Conservation (phyloP, 2,797 vertebrate genomes). For the Hippocampus kuda region DNA sequence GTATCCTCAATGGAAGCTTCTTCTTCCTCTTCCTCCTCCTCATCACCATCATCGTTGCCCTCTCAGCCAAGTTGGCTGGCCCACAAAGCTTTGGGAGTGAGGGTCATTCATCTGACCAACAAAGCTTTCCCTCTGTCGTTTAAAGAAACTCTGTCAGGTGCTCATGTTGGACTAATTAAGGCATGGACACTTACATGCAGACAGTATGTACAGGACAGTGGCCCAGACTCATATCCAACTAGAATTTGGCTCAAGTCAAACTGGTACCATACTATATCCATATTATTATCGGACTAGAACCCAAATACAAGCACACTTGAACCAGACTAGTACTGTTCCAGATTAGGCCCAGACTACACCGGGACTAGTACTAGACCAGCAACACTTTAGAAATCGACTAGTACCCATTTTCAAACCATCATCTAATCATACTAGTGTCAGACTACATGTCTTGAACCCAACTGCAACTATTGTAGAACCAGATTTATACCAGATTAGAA, state of each 20-base stretch:
- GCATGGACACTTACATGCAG: not conserved
- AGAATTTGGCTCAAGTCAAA: not conserved
- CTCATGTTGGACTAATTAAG: constrained; percentile 15
- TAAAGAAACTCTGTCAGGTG: constrained; percentile 11
- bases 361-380: too few species aligned
- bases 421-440: not conserved
- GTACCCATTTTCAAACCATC: not conserved
- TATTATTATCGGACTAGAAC: not conserved
- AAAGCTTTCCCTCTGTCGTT: constrained; percentile 28
- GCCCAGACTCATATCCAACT: not conserved
- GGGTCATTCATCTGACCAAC: constrained; percentile 39
- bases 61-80: constrained; percentile 58
- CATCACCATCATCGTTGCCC: constrained; percentile 3
- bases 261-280: not conserved
- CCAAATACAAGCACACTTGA: too few species aligned
- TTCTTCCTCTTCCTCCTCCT: constrained; percentile 18
- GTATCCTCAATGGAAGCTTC: not conserved
- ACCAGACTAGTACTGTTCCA: not conserved
- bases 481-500: not conserved
- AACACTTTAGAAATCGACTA: too few species aligned
- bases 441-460: not conserved
- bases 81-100: constrained; percentile 28
- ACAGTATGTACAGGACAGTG: not conserved
- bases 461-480: not conserved
- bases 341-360: not conserved